Conservation (phyloP, 2,797 vertebrate species). For the Danionella dracula region DNA sequence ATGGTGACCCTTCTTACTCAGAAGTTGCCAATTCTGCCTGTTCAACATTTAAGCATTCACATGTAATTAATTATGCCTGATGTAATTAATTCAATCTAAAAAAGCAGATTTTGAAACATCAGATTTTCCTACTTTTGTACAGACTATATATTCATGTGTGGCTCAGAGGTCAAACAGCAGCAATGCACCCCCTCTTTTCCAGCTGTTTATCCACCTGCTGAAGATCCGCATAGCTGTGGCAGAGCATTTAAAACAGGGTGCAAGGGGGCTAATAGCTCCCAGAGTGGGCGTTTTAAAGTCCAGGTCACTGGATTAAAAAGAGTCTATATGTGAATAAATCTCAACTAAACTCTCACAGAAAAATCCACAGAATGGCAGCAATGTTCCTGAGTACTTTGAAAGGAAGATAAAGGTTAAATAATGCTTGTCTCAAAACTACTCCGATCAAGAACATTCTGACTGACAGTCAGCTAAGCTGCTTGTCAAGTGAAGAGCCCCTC, state of each 20-base stretch:
- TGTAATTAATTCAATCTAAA: too few species aligned
- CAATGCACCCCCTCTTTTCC: constrained; percentile 19
- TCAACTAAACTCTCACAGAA: constrained; percentile 60
- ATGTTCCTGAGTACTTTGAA: constrained; percentile 65
- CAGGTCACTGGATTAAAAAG: constrained; percentile 69
- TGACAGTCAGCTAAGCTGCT: constrained; percentile 54
- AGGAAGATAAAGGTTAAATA: constrained; percentile 54
- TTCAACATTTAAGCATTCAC: too few species aligned
- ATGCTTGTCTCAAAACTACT: constrained; percentile 58
- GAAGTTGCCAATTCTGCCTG: too few species aligned
- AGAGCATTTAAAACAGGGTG: constrained; percentile 54
- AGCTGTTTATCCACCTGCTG: constrained; percentile 38
- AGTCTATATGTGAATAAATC: constrained; percentile 61
- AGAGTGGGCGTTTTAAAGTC: constrained; percentile 65
- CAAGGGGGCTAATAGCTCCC: constrained; percentile 65
- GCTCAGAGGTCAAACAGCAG: constrained; percentile 36
- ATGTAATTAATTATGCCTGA: too few species aligned
- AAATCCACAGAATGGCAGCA: constrained; percentile 57
- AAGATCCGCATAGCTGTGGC: constrained; percentile 30
- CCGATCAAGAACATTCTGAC: constrained; percentile 43
- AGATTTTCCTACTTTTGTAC: constrained; percentile 20
- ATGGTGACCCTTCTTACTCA: too few species aligned
- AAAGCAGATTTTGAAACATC: too few species aligned
- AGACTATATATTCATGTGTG: constrained; percentile 20
- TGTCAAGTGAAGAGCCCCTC: constrained; percentile 49